Evolutionary conservation across 2,888 invertebrate species (phyloP).

Genomic region (Neoascia interrupta): DNA sequence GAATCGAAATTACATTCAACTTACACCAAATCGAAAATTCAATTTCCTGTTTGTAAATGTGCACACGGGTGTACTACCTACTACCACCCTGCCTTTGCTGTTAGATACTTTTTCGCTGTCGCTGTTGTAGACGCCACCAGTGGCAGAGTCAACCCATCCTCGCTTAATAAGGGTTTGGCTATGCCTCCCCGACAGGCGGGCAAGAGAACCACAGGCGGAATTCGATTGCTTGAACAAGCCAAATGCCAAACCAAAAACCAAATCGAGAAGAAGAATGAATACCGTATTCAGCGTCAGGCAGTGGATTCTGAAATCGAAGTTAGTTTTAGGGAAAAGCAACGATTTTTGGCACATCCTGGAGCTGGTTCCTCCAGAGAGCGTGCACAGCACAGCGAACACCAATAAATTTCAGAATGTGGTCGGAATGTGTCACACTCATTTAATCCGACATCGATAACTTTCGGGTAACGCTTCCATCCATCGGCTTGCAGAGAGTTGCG

Average conservation of each 20-base stretch:
- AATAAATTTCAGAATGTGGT: conserved; percentile 68
- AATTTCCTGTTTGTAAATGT: conserved; percentile 65
- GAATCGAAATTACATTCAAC: conserved; percentile 68
- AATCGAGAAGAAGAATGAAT: conserved; percentile 60
- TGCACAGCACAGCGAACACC: conserved; percentile 24
- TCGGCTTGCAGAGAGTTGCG: not conserved
- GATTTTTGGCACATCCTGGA: conserved; percentile 63
- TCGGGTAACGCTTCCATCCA: conserved; percentile 27
- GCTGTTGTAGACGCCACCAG: not conserved
- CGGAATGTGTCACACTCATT: conserved; percentile 68
- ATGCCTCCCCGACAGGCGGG: not conserved
- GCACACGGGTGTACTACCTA: conserved; percentile 12
- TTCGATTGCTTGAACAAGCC: conserved; percentile 41
- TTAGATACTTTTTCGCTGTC: conserved; percentile 1
- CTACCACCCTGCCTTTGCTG: not conserved
- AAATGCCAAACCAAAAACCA: conserved; percentile 59
- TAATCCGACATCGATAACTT: conserved; percentile 67
- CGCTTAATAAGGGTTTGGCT: too few relatives aligned
- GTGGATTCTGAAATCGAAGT: conserved; percentile 55
- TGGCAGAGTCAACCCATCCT: conserved; percentile 28
- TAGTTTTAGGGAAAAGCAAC: conserved; percentile 52
- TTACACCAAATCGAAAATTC: conserved; percentile 67
- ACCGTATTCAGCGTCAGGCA: conserved; percentile 59
- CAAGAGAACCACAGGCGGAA: conserved; percentile 21
- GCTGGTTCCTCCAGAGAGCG: conserved; percentile 6